Base-by-base conservation (phyloP, 2,888 invertebrate species). In the Eubasilissa splendida region DNA sequence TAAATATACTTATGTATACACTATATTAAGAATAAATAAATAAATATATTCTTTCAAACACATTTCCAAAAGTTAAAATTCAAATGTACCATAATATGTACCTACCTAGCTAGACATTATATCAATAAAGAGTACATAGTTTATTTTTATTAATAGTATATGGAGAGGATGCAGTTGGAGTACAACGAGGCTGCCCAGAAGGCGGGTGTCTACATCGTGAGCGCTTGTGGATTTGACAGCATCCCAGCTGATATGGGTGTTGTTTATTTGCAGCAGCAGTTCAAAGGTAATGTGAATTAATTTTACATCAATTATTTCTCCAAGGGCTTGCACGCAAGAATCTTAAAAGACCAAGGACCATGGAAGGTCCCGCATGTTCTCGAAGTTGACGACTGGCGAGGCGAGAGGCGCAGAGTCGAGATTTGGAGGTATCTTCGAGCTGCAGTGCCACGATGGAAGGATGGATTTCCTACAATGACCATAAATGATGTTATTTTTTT, bases 221-320 rank as follows among this genome's bases (percentile, higher is more conserved):
- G 96, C 84, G 95, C 98, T 1, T 98, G 98, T 88, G 99, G 99
- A 53, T 96, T 96, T 87, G 99, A 99, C 88, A 95, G 96, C 86
- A 94, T 99, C 84, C 98, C 98, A 14, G 92, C 93, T 70, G 99
- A 99, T 86, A 88, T 98, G 88, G 98, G 99, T 0, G 89, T 95
- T 0, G 88, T 95, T n/a, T 96, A 92, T 87, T 89, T 96, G 60
- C 93, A 95, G 86, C 89, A 95, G 84, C 92, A 96, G 85, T 97
- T 97, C 86, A 91, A 91, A 83, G 96, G 96, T 89, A 87, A 87
- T 0, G 80, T 52, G 42, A 14, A n/a, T 68, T 3, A 4, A 14
- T 68, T 50, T 22, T 22, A 22, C 22, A 22, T 22, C 22, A 22
- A n/a, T n/a, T n/a, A n/a, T n/a, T n/a, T n/a, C n/a, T n/a, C n/a